These are phyloP conservation scores for Meiosimyza platycephala DNA, from an alignment of 2,888 invertebrate species.

Conservation along the genomic window DNA sequence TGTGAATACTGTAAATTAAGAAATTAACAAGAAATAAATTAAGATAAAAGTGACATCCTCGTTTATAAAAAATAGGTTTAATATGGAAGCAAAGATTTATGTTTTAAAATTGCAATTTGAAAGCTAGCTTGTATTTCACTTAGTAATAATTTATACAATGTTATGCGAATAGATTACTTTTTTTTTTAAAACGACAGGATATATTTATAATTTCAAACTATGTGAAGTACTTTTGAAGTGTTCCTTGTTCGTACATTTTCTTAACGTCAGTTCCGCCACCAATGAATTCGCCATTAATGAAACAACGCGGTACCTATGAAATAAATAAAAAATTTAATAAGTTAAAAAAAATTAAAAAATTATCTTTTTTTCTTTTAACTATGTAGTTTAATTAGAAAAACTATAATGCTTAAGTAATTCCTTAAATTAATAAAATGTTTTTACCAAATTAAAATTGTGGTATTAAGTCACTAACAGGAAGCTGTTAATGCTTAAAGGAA, in stretches of 20 bases:
- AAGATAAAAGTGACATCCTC: constrained; percentile 7
- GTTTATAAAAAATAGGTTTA: not conserved
- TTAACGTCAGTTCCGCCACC: constrained; percentile 94
- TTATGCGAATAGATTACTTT: no score
- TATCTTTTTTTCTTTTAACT: not conserved
- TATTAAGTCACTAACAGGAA: no score
- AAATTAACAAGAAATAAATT: not conserved
- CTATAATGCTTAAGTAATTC: not conserved
- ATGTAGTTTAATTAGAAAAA: not conserved
- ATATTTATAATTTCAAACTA: constrained; percentile 41
- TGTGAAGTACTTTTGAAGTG: constrained; percentile 72
- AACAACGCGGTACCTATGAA: constrained; percentile 90
- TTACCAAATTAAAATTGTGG: no score
- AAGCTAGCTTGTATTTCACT: not conserved
- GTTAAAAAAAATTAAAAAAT: not conserved
- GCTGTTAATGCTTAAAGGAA: no score
- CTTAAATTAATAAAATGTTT: no score
- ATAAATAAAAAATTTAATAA: constrained; percentile 6
- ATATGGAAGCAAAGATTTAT: not conserved
- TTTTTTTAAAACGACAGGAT: no score
- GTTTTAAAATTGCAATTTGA: constrained; percentile 3
- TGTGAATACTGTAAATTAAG: not conserved
- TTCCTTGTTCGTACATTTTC: constrained; percentile 77
- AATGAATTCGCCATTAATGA: constrained; percentile 88
- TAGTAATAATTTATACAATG: constrained; percentile 8